Evolutionary conservation across 2,797 vertebrate genomes (phyloP), one percentile per base, ranked within the genome.

Genomic region (Sebastes vulpes): DNA sequence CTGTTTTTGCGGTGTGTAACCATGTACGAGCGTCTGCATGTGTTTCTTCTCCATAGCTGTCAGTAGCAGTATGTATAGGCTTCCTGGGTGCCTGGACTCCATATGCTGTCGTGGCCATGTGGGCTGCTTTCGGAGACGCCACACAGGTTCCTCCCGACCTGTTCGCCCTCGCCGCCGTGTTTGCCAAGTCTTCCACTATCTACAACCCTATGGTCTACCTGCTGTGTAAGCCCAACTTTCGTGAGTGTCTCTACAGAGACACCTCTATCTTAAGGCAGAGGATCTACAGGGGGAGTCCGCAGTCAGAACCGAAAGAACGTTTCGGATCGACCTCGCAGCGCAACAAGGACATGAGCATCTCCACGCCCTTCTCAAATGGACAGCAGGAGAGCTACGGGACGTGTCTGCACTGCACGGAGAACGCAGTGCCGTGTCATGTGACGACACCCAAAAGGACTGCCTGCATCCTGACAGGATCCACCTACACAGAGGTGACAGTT

Each of bases 161-260:
- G 5, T 97, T 97, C 0, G 97, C 97, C 79, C 56, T 97, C 3
- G 97, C 97, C 0, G 96, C 97, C 0, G 65, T 92, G 32, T 96
- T 96, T 46, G 97, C 97, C 87, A 98, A 98, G 86, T 97, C 97
- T 65, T 98, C 97, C 0, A 97, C 97, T 0, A 94, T 97, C 88
- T 97, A 97, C 95, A 98, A 97, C 88, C 97, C 97, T 0, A 57
- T 97, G 81, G 95, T 97, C 63, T 96, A 96, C 89, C 95, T 98
- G 86, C 91, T 98, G 25, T 94, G 97, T 70, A 97, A 98, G 83
- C 97, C 94, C 64, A 98, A 94, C 90, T 98, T 97, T 72, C 96
- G 97, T 0, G 94, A 92, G 88, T 96, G 95, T 73, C 92, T 98
- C 48, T 94, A 64, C 92, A 91, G 83, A 80, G 94, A 96, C 94